phyloP scores from a whole-genome alignment of 2,113 vertebrate species.

The Azemiops feae region DNA sequence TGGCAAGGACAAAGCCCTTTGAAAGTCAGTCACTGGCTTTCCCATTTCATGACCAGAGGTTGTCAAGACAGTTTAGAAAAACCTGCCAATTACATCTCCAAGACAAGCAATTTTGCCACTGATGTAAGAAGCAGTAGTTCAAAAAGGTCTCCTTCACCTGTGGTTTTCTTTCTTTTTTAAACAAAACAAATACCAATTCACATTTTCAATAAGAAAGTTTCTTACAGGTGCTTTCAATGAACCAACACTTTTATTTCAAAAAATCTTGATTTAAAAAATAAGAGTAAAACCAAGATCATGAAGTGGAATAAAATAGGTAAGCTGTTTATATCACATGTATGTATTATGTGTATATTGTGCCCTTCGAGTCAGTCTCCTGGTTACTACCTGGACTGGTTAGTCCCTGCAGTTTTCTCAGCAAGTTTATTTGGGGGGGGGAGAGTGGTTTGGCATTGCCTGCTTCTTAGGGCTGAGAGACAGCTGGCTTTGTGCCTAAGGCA shows the following conservation, averaged over 20 bases:
- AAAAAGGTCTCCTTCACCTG: fast-evolving
- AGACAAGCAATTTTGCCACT: background rate
- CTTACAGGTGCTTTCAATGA: constrained; percentile 21
- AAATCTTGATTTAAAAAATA: fast-evolving
- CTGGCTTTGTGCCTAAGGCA: background rate
- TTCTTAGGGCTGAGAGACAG: background rate
- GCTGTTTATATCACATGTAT: background rate
- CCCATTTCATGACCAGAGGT: constrained; percentile 55
- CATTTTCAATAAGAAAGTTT: constrained; percentile 32
- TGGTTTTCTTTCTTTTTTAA: background rate
- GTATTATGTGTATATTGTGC: background rate
- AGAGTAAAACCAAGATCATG: background rate
- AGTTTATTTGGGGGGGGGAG: background rate
- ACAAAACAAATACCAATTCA: background rate
- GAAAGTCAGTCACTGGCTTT: constrained; percentile 43
- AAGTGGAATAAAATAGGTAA: background rate
- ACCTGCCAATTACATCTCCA: constrained; percentile 60
- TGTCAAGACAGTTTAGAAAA: constrained; percentile 65
- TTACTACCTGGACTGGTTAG: background rate
- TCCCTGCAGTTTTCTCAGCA: background rate
- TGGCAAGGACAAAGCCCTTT: constrained; percentile 48
- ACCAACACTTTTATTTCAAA: background rate
- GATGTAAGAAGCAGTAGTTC: constrained; percentile 21
- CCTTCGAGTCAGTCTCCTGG: background rate
- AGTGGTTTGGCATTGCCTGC: background rate